phyloP scores from a whole-genome alignment of 1,140 invertebrate species.

The Calephelis virginiensis region DNA sequence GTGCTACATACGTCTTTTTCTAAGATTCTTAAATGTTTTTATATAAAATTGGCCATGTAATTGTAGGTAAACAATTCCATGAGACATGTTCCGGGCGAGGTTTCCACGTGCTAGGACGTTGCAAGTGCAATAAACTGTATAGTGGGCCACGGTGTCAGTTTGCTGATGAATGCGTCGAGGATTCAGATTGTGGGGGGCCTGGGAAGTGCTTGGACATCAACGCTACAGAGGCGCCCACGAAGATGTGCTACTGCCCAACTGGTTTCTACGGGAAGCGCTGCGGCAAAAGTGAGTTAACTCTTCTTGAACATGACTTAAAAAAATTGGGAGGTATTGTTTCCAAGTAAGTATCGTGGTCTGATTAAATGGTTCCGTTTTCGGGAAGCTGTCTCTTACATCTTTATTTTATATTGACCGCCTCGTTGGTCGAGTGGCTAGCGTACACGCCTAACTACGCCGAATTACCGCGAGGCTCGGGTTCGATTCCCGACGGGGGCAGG shows the following conservation, averaged over 20 bases:
- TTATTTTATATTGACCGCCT: no score
- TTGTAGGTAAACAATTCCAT: slow-evolving; percentile 83
- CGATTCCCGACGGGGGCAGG: no score
- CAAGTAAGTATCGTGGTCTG: no score
- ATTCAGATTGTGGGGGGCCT: slow-evolving; percentile 90
- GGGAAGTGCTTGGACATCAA: slow-evolving; percentile 90
- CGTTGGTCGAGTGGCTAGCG: no score
- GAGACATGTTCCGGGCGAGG: slow-evolving; percentile 92
- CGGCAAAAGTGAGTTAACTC: slow-evolving; percentile 83
- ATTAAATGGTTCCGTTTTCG: no score
- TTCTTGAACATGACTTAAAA: not conserved
- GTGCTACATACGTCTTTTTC: not conserved
- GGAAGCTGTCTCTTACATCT: no score
- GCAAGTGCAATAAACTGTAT: slow-evolving; percentile 90
- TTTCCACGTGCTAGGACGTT: slow-evolving; percentile 85
- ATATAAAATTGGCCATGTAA: slow-evolving; percentile 1
- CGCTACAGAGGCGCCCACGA: slow-evolving; percentile 88
- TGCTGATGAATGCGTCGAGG: slow-evolving; percentile 88
- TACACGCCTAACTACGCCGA: no score
- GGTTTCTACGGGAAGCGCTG: slow-evolving; percentile 92
- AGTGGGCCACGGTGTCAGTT: slow-evolving; percentile 91
- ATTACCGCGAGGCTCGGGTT: no score
- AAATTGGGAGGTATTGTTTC: not conserved
- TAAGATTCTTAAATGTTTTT: not conserved
- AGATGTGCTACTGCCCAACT: slow-evolving; percentile 92